Percentiles rank a stretch among this genome's conserved stretches.
Evolutionary conservation across 2,888 invertebrate species (phyloP).

Genomic region (Eudemis profundana): DNA sequence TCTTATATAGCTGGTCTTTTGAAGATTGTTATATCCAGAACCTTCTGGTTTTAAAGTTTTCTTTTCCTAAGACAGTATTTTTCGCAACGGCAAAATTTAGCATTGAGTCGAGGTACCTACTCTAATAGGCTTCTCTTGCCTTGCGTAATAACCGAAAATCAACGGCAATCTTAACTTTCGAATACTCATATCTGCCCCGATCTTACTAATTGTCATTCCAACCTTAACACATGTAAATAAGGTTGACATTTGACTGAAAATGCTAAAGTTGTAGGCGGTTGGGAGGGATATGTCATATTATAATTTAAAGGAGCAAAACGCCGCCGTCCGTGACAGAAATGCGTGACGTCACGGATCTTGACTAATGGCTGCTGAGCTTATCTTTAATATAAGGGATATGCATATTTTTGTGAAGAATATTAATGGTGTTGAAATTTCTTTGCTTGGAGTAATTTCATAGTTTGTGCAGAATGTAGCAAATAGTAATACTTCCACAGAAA

Average conservation of each 20-base stretch:
- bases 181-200: too few species aligned
- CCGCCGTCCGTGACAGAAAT: conserved; percentile 1
- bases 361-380: conserved; percentile 32
- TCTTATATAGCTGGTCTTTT: too few species aligned
- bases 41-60: too few species aligned
- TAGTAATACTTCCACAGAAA: too few species aligned
- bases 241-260: background rate
- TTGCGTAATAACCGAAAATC: too few species aligned
- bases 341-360: conserved; percentile 29
- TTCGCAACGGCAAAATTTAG: too few species aligned
- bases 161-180: too few species aligned
- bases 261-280: background rate
- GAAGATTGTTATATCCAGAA: too few species aligned
- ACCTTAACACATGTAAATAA: background rate
- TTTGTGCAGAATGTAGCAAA: too few species aligned
- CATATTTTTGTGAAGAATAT: conserved; percentile 13
- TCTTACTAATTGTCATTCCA: background rate
- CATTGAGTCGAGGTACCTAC: too few species aligned
- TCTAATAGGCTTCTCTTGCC: too few species aligned
- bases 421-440: conserved; percentile 14
- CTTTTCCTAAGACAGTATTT: too few species aligned
- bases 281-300: conserved; percentile 3
- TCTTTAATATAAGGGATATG: background rate
- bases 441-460: background rate
- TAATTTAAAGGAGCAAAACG: conserved; percentile 28